Base-by-base conservation (phyloP, 2,797 vertebrate genomes). In the Aselliscus stoliczkanus region DNA sequence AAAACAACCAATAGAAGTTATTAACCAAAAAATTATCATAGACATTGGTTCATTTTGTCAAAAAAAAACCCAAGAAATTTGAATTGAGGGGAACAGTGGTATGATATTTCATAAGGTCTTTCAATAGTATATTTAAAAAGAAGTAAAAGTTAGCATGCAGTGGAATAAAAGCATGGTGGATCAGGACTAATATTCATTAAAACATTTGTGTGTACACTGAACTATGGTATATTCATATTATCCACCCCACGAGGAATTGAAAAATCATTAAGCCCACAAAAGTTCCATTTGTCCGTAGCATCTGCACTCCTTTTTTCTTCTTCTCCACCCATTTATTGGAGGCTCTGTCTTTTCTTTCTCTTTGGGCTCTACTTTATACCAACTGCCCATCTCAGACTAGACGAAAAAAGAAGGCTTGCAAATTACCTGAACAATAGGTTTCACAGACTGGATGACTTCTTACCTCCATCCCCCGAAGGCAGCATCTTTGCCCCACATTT, bases 401-500 rank as follows among this genome's bases (percentile, higher is more conserved):
- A 60, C 50, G 52, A n/a, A n/a, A 34, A 39, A 73, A 3, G 21
- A 20, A 84, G 31, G 27, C 25, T 69, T 67, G 10, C 10, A 50
- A 31, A 44, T 37, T 18, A 90, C 25, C 60, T 44, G 77, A 95
- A 93, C 80, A 88, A 64, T 52, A 47, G 67, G 67, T 56, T 90
- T 70, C 21, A 1, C 0, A 4, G n/a, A 25, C 39, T 15, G 27
- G 50, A 39, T 73, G 87, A 60, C 91, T 87, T 96, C 76, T 87
- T 64, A 84, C 93, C 89, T 95, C 75, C 8, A 0, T 42, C 25
- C 69, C 77, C 81, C 7, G 1, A 13, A 76, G 88, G 90, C 92
- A 65, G 27, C 52, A 44, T 82, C 97, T 92, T n/a, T 97, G 89
- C 76, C 95, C 97, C 80, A 92, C 34, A 82, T 96, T 95, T 70